Evolutionary conservation across 2,797 vertebrate species (phyloP).

Genomic region (Borostomias antarcticus): DNA sequence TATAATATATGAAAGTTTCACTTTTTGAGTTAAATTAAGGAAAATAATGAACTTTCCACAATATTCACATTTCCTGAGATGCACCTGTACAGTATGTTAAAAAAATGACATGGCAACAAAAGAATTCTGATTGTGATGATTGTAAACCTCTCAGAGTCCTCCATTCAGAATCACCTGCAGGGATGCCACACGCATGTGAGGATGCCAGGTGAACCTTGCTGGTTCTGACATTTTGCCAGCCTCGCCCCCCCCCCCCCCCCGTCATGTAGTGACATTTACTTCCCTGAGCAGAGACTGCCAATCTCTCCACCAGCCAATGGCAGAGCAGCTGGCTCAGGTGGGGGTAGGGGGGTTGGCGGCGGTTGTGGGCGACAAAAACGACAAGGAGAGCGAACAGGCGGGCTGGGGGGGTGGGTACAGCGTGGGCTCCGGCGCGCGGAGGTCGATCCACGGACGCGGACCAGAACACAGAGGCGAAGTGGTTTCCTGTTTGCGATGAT

Average conservation of each 20-base stretch:
- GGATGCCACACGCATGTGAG: not conserved
- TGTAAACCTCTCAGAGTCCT: too few relatives aligned
- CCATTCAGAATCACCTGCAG: too few relatives aligned
- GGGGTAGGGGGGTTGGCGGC: constrained; percentile 12
- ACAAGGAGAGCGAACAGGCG: not conserved
- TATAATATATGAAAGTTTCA: too few relatives aligned
- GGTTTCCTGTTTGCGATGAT: constrained; percentile 16
- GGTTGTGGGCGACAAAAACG: not conserved
- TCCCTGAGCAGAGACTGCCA: constrained; percentile 27
- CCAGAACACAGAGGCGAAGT: constrained; percentile 50
- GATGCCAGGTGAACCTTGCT: constrained; percentile 34
- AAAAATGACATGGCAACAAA: too few relatives aligned
- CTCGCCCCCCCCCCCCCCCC: constrained; percentile 49
- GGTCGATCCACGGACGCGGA: constrained; percentile 57
- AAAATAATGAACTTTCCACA: too few relatives aligned
- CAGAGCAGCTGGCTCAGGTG: constrained; percentile 64
- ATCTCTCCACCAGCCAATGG: constrained; percentile 50
- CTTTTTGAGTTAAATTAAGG: too few relatives aligned
- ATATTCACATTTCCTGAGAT: too few relatives aligned
- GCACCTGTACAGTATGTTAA: too few relatives aligned
- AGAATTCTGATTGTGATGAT: too few relatives aligned
- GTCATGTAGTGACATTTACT: constrained; percentile 64
- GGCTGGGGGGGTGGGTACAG: constrained; percentile 19
- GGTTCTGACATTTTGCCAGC: constrained; percentile 62
- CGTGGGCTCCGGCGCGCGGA: constrained; percentile 29